Percentiles rank a stretch among this genome's conserved stretches.
Conservation (phyloP, 2,797 vertebrate genomes). For the Amazona ochrocephala region DNA sequence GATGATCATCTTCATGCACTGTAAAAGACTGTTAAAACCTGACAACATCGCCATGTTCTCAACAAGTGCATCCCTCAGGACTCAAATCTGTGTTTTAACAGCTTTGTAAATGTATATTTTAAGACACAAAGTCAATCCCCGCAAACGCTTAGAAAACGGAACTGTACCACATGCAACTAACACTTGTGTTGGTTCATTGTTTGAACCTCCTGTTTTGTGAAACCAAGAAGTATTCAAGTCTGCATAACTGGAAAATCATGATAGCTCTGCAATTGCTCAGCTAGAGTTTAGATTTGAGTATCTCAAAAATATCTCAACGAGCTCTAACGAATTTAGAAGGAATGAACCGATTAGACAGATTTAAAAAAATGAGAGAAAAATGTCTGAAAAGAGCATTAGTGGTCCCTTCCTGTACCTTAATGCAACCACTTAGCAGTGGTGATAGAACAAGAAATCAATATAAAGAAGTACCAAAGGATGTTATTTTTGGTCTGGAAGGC, state of each 20-base stretch:
- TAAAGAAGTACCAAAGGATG: not conserved
- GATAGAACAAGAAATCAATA: slow-evolving; percentile 54
- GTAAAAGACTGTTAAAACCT: not conserved
- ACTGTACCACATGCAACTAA: not conserved
- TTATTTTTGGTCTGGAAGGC: slow-evolving; percentile 36
- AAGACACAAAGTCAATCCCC: not conserved
- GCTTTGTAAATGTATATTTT: not conserved
- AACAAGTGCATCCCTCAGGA: not conserved
- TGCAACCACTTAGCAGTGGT: slow-evolving; percentile 9
- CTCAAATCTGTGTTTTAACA: not conserved
- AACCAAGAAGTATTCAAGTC: not conserved
- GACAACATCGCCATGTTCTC: not conserved
- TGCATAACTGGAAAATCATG: not conserved
- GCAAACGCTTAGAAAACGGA: not conserved
- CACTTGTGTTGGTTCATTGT: rapidly evolving
- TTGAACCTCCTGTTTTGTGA: not conserved
- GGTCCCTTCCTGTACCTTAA: not conserved
- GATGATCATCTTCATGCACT: rapidly evolving
- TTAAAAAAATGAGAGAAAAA: slow-evolving; percentile 1
- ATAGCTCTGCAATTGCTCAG: not conserved
- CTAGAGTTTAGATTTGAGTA: not conserved
- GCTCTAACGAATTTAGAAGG: not conserved
- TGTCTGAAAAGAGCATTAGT: slow-evolving; percentile 17
- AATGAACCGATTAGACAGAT: not conserved
- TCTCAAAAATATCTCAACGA: not conserved